Conservation (phyloP, 2,888 invertebrate species). For the Campoletis raptor region DNA sequence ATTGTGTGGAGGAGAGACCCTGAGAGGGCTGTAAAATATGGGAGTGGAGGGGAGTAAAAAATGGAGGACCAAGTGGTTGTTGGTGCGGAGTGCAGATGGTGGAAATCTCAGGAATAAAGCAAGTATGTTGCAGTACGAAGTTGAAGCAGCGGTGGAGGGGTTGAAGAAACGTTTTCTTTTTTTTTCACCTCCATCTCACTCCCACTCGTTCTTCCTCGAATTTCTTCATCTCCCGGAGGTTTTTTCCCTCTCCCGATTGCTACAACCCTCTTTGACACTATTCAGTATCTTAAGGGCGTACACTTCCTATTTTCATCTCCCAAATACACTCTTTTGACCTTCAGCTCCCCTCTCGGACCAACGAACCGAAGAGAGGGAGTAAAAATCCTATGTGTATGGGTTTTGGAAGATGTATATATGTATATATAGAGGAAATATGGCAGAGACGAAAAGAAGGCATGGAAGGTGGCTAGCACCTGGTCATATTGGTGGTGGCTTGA, state of each 20-base stretch:
- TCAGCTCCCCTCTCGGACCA: neutral
- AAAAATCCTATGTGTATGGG: neutral
- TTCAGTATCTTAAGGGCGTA: neutral
- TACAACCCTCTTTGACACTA: neutral
- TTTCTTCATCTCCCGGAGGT: neutral
- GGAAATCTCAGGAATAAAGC: conserved; percentile 76
- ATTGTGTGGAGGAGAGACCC: conserved; percentile 53
- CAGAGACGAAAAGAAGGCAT: conserved; percentile 66
- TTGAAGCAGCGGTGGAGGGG: conserved; percentile 49
- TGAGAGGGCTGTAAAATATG: conserved; percentile 22
- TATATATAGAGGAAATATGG: conserved; percentile 10
- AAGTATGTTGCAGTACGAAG: conserved; percentile 59
- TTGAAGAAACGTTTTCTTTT: conserved; percentile 64
- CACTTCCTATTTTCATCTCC: neutral
- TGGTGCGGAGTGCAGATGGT: conserved; percentile 73
- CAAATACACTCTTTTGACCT: neutral
- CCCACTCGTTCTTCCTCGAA: conserved; percentile 2
- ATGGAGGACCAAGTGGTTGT: conserved; percentile 42
- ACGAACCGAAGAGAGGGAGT: neutral
- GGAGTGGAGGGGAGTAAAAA: neutral
- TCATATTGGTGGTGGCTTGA: conserved; percentile 76
- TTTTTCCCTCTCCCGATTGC: conserved; percentile 5
- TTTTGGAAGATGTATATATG: conserved; percentile 27
- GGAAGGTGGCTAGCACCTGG: conserved; percentile 83
- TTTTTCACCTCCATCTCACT: conserved; percentile 35